These are phyloP conservation scores for Sturnira hondurensis DNA, from an alignment of 2,113 vertebrate genomes.

Conservation along the genomic window DNA sequence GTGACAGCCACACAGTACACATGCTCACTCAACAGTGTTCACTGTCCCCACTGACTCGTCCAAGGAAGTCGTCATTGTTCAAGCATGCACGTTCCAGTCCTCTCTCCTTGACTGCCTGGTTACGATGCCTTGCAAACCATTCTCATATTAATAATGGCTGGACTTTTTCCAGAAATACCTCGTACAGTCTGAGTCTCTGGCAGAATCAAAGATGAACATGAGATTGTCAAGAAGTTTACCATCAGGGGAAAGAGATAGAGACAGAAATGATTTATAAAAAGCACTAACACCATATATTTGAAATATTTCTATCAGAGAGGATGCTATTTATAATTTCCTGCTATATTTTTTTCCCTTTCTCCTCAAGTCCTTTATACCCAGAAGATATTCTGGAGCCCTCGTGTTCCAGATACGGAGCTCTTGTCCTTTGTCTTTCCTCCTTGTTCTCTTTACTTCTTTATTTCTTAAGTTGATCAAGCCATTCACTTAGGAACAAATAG, in stretches of 20 bases:
- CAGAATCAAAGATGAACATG: not conserved
- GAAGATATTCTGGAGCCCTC: not conserved
- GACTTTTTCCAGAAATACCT: too few relatives aligned
- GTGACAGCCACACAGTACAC: too few relatives aligned
- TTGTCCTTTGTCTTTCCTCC: not conserved
- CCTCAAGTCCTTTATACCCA: not conserved
- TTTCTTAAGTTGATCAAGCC: not conserved
- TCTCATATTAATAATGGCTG: too few relatives aligned
- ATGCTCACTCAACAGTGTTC: too few relatives aligned
- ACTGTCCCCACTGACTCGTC: too few relatives aligned
- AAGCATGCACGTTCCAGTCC: too few relatives aligned
- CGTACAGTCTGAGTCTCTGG: not conserved
- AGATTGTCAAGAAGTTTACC: not conserved
- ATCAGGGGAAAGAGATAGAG: not conserved
- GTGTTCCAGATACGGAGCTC: not conserved
- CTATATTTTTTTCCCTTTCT: not conserved
- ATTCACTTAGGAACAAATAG: not conserved
- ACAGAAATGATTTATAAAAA: not conserved
- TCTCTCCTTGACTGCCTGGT: too few relatives aligned
- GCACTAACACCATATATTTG: not conserved
- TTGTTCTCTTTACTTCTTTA: not conserved
- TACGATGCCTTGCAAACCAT: too few relatives aligned
- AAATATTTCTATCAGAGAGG: not conserved
- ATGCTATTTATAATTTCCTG: not conserved
- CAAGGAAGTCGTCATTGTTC: too few relatives aligned